Conservation (phyloP, 2,113 vertebrate genomes). For the Oceanodroma tethys region DNA sequence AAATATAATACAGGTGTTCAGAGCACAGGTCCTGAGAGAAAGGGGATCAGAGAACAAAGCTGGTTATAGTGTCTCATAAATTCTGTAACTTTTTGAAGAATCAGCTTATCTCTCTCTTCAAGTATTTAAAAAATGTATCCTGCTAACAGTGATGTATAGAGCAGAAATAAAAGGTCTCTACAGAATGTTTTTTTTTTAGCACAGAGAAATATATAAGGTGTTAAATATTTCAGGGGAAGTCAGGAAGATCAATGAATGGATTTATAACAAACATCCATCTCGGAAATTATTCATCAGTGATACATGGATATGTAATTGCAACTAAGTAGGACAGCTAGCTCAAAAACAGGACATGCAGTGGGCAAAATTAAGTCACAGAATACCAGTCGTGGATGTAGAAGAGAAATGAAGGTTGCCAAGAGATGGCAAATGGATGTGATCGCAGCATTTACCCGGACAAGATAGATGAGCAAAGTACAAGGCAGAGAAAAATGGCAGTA, state of each 20-base stretch:
- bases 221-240: constrained; percentile 51
- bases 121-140: constrained; percentile 14
- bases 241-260: constrained; percentile 47
- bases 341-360: constrained; percentile 19
- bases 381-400: not conserved
- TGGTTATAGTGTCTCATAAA: constrained; percentile 22
- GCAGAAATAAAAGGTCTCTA: constrained; percentile 10
- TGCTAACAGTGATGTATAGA: constrained; percentile 37
- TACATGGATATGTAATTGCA: constrained; percentile 16
- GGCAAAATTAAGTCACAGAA: constrained; percentile 46
- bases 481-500: not conserved
- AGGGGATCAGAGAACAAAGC: not conserved
- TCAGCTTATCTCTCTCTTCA: constrained; percentile 33
- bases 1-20: constrained; percentile 23
- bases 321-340: constrained; percentile 15
- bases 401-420: constrained; percentile 47
- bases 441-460: constrained; percentile 19
- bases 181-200: not conserved
- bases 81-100: constrained; percentile 40
- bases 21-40: constrained; percentile 3
- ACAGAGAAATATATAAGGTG: constrained; percentile 26
- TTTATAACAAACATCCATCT: constrained; percentile 56
- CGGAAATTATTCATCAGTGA: constrained; percentile 36
- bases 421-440: constrained; percentile 29
- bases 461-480: constrained; percentile 3